These are phyloP conservation scores for Pygocentrus nattereri DNA, from an alignment of 2,797 vertebrate genomes.

Conservation along the genomic window DNA sequence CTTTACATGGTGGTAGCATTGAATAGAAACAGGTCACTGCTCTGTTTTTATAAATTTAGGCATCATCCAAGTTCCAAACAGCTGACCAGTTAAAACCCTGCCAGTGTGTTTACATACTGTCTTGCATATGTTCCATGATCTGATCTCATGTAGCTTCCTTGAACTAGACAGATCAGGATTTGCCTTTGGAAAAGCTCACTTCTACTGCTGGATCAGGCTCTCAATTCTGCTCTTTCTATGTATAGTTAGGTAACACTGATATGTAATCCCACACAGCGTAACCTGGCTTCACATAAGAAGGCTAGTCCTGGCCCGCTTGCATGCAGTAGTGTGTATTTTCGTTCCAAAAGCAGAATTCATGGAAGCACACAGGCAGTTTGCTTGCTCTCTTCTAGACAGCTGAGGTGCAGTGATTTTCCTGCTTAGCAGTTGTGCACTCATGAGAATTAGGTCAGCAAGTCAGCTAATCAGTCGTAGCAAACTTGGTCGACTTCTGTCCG, in stretches of 20 bases:
- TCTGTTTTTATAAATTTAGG: conserved; percentile 20
- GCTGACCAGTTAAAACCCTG: conserved; percentile 1
- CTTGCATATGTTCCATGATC: background rate
- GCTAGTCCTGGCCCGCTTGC: conserved; percentile 18
- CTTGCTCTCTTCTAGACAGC: background rate
- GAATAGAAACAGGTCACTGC: conserved; percentile 6
- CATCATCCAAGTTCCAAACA: conserved; percentile 10
- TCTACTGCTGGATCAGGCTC: conserved; percentile 8
- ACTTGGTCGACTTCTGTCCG: background rate
- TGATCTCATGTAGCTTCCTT: background rate
- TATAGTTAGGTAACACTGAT: conserved; percentile 44
- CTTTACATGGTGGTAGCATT: background rate
- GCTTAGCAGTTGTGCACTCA: background rate
- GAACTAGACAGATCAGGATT: background rate
- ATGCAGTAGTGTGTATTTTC: conserved; percentile 12
- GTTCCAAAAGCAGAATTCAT: background rate
- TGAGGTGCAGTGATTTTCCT: background rate
- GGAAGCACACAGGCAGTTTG: background rate
- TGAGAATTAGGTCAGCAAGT: background rate
- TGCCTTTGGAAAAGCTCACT: background rate
- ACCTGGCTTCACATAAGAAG: conserved; percentile 30
- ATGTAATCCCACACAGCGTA: conserved; percentile 53
- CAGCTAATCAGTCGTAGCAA: background rate
- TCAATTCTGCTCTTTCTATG: conserved; percentile 8
- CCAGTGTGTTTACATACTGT: conserved; percentile 12